A percentile compares a stretch with the other conserved stretches of the same genome.
These are phyloP conservation scores for Callosobruchus maculatus DNA, from an alignment of 2,888 invertebrate species.

Conservation along the genomic window DNA sequence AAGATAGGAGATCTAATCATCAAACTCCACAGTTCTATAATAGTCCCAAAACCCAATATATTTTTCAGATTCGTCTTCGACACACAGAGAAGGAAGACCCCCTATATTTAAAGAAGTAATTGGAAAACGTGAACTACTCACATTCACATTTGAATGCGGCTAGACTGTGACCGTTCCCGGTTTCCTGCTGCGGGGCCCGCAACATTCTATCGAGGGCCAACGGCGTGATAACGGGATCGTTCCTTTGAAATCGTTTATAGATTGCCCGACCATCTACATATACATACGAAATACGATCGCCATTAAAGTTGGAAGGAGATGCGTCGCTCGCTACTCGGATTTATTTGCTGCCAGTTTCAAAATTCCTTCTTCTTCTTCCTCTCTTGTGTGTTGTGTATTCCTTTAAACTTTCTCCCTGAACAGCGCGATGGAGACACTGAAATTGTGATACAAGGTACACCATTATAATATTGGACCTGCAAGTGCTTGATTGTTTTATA, in stretches of 20 bases:
- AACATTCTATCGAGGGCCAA: constrained; percentile 32
- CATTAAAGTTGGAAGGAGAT: neutral
- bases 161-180: constrained; percentile 27
- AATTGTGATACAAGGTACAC: neutral
- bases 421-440: neutral
- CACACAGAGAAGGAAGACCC: constrained; percentile 4
- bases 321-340: neutral
- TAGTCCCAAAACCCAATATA: neutral
- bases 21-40: neutral
- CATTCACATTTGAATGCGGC: constrained; percentile 40
- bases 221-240: constrained; percentile 43
- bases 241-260: constrained; percentile 44
- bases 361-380: neutral
- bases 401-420: neutral
- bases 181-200: neutral
- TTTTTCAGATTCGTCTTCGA: neutral
- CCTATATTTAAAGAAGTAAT: constrained; percentile 30
- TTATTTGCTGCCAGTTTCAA: neutral
- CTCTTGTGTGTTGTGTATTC: neutral
- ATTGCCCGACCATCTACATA: constrained; percentile 41
- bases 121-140: constrained; percentile 39
- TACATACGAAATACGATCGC: constrained; percentile 17
- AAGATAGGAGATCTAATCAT: neutral
- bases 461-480: neutral
- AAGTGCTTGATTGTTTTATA: no score